These are phyloP conservation scores for Micrastur ruficollis DNA, from an alignment of 2,797 vertebrate species.

Conservation along the genomic window DNA sequence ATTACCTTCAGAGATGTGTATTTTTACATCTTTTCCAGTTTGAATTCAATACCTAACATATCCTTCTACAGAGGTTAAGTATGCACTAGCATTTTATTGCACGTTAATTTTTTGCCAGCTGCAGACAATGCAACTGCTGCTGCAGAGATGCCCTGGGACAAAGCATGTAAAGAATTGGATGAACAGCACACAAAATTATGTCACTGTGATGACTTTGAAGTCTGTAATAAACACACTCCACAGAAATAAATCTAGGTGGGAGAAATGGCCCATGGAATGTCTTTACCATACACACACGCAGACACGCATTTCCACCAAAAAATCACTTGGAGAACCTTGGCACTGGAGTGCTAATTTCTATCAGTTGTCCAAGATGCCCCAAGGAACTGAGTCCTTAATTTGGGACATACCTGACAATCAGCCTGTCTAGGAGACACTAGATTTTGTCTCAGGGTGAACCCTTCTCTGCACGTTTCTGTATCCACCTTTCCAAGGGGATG, in stretches of 20 bases:
- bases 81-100: not conserved
- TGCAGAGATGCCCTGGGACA: not conserved
- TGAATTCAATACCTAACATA: not conserved
- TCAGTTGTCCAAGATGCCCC: not conserved
- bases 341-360: not conserved
- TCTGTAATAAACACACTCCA: not conserved
- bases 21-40: not conserved
- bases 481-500: not conserved
- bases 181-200: not conserved
- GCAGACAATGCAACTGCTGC: not conserved
- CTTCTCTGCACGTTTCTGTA: not conserved
- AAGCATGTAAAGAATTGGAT: not conserved
- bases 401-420: not conserved
- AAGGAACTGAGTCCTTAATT: not conserved
- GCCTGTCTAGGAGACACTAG: not conserved
- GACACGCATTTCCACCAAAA: not conserved
- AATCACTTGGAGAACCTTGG: not conserved
- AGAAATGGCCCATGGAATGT: not conserved
- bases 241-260: not conserved
- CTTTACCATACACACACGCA: not conserved
- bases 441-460: not conserved
- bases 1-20: not conserved
- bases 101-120: not conserved
- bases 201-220: not conserved
- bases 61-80: not conserved